Conservation (phyloP, 2,797 vertebrate genomes). For the Schizopygopsis pylzovi region DNA sequence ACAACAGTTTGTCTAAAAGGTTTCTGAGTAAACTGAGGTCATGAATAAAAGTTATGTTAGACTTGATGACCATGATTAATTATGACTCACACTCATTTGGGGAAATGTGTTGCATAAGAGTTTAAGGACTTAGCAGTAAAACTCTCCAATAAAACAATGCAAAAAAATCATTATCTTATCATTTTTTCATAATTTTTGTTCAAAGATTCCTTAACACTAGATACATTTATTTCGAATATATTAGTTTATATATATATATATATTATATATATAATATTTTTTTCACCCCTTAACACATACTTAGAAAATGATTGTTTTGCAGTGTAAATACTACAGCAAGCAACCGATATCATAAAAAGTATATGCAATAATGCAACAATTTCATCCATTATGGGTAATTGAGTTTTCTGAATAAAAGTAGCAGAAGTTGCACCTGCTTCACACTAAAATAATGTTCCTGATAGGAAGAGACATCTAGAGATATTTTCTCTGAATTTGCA, state of each 20-base stretch:
- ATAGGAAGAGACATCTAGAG: not conserved
- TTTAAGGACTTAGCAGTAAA: not conserved
- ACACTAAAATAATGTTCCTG: not conserved
- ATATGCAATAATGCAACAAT: not conserved
- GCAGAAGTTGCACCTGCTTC: not conserved
- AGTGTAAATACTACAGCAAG: not conserved
- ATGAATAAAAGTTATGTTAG: not conserved
- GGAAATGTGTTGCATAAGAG: not conserved
- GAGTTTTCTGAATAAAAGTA: not conserved
- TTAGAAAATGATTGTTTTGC: not conserved
- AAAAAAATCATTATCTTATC: not conserved
- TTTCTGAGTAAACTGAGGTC: not conserved
- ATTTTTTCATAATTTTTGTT: not conserved
- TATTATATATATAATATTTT: too few relatives aligned
- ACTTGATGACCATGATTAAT: not conserved
- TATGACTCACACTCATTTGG: not conserved
- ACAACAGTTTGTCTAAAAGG: not conserved
- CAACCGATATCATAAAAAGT: not conserved
- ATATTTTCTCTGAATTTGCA: not conserved
- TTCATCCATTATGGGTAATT: not conserved
- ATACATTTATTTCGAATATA: not conserved
- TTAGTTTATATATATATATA: not conserved
- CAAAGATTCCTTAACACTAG: not conserved
- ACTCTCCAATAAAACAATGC: not conserved
- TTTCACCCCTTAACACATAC: not conserved